Evolutionary conservation across 2,113 vertebrate species (phyloP).

Genomic region (Cynopterus brachyotis): DNA sequence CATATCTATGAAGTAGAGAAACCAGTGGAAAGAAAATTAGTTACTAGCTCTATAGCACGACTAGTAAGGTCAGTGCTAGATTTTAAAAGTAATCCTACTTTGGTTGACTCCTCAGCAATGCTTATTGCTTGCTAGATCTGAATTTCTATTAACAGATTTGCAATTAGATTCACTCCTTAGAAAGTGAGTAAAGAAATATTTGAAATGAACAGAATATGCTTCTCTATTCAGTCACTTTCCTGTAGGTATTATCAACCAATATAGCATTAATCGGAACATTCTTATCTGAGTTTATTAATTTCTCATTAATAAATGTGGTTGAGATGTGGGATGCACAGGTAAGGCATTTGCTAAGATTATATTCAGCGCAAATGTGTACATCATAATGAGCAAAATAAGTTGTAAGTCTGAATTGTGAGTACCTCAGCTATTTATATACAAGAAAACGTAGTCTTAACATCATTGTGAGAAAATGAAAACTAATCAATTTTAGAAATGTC

Average conservation of each 20-base stretch:
- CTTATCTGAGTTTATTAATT: neutral
- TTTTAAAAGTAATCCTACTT: neutral
- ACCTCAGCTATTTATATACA: neutral
- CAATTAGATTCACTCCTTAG: neutral
- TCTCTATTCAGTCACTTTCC: neutral
- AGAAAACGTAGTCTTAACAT: constrained; percentile 16
- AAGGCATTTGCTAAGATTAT: neutral
- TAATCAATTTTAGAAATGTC: neutral
- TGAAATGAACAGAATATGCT: neutral
- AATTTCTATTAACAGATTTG: neutral
- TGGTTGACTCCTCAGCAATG: neutral
- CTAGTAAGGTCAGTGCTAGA: neutral
- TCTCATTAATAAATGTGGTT: neutral
- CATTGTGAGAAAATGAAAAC: constrained; percentile 4
- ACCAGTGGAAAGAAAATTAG: neutral
- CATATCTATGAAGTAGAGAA: neutral
- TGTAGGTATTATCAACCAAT: neutral
- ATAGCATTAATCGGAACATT: neutral
- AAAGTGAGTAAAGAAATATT: neutral
- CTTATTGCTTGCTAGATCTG: neutral
- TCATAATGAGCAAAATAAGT: constrained; percentile 16
- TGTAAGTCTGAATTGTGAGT: neutral
- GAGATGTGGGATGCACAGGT: neutral
- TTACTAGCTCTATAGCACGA: neutral
- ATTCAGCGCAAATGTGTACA: neutral